Conservation (phyloP, 2,888 invertebrate genomes). For the Alcis repandata region DNA sequence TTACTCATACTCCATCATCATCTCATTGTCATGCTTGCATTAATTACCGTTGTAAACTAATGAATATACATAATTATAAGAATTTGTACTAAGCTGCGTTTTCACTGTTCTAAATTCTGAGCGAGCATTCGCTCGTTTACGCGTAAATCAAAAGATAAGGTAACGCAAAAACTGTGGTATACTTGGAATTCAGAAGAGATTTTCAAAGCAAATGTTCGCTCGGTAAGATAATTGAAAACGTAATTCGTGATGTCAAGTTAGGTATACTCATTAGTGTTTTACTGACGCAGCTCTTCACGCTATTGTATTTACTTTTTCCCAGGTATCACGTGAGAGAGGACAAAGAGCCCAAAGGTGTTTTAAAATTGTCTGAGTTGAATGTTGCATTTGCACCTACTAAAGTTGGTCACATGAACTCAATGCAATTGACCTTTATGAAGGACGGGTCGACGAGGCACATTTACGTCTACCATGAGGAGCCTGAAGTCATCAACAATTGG, state of each 20-base stretch:
- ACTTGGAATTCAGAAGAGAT: neutral
- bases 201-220: neutral
- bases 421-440: constrained; percentile 94
- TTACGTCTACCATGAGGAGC: constrained; percentile 94
- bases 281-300: neutral
- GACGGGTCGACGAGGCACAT: constrained; percentile 95
- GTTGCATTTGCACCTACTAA: constrained; percentile 94
- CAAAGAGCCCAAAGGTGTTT: constrained; percentile 93
- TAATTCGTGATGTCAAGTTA: neutral
- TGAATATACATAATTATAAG: constrained; percentile 6
- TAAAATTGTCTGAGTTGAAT: constrained; percentile 93
- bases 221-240: neutral
- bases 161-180: too few relatives aligned
- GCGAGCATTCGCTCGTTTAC: neutral
- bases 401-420: constrained; percentile 91
- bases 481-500: constrained; percentile 95
- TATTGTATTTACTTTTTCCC: constrained; percentile 42
- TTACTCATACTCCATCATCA: constrained; percentile 37
- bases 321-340: constrained; percentile 91
- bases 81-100: constrained; percentile 9
- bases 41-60: constrained; percentile 37
- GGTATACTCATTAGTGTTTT: neutral
- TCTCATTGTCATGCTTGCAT: constrained; percentile 45
- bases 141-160: neutral
- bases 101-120: neutral